Base-by-base conservation (phyloP, 2,888 invertebrate genomes). In the Apamea anceps region DNA sequence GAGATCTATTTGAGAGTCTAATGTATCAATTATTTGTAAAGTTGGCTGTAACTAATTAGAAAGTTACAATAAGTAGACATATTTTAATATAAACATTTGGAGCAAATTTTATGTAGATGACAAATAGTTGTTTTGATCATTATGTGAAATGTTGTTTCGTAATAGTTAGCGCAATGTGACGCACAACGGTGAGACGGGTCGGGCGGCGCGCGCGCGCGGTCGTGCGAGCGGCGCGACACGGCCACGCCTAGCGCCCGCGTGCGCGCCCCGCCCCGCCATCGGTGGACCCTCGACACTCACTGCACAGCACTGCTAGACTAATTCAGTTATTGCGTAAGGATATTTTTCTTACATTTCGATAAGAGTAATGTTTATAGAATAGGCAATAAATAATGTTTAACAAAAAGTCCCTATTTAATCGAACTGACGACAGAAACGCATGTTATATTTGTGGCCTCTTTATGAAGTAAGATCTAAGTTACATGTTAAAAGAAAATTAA, bases 11-110 rank as follows among this genome's bases (percentile, higher is more conserved):
- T 96, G 97, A 96, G 96, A 97, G 97, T 96, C 96, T 97, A 97
- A 97, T 96, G 96, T 97, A 97, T 97, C 96, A 96, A 97, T 97
- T 96, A 97, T 97, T 97, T 96, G 97, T 97, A 96, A 97, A 96
- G 96, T 96, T 96, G 96, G 96, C 97, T 97, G 97, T 97, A 96
- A 96, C 96, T 96, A 96, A 95, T 94, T 96, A 96, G 96, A 96
- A n/a, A 95, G 96, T 97, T 96, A 96, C 96, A 95, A 95, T 96
- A 96, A 96, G 96, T 96, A 96, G 96, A 96, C 93, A 96, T 97
- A 96, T 97, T 96, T 96, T 96, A 96, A 96, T 96, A 96, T 96
- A 96, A 96, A 96, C 96, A 96, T 97, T 97, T 96, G 96, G 96
- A 96, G 95, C 94, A 97, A 95, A 96, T 96, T 96, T 97, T 97